Evolutionary conservation across 2,888 invertebrate species (phyloP), one percentile per base, ranked within the genome.

Genomic region (Tetropium fuscum): DNA sequence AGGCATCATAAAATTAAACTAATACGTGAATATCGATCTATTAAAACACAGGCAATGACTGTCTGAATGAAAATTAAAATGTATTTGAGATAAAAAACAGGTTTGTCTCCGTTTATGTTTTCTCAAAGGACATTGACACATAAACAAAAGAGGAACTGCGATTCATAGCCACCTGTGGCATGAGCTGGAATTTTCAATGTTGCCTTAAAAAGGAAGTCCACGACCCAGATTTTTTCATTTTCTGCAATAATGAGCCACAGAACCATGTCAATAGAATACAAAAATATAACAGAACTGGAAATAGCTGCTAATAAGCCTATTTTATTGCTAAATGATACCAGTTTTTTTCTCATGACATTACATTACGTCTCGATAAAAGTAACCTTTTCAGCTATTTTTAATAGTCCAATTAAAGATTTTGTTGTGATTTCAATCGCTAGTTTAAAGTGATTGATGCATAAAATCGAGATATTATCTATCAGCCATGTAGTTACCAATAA

Each of bases 221-320:
- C 45, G 65, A 64, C 66, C 66, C 47, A 62, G 62, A 63, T 66
- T 66, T 66, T 64, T 66, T 20, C 54, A 47, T 41, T 58, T 66
- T 61, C 58, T 66, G 56, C 59, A 44, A 47, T 55, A 58, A 59
- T 47, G 58, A 57, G 47, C 16, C 48, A 43, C 43, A 53, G 48
- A 65, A 60, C 53, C 25, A 59, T 64, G 65, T 65, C 60, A 65
- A 60, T 60, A 53, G 41, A 58, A 54, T 58, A 48, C 53, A 32
- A 43, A 58, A 54, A 53, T 48, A 48, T n/a, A 10, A 15, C 22
- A 43, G 13, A 20, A 20, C 8, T 41, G 20, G 19, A 20, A 4
- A 11, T 10, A 22, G 11, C 15, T 25, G 3, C 25, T 44, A 44
- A 44, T 44, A 30, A n/a, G n/a, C 6, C 44, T 7, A 22, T 43